phyloP scores from a whole-genome alignment of 2,113 vertebrate genomes.

The Nibea albiflora region DNA sequence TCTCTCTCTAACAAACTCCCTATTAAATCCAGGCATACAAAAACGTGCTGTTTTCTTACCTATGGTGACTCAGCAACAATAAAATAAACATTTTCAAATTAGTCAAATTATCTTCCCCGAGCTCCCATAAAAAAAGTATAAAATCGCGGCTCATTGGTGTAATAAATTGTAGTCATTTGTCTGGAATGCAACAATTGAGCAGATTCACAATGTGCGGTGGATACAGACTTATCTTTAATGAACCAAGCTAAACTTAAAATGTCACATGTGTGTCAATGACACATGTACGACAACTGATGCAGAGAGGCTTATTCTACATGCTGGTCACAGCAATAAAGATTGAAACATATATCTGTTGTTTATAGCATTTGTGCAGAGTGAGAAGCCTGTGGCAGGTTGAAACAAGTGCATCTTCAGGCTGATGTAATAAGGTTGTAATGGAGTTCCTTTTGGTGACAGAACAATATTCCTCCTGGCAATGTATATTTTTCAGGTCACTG shows the following conservation, averaged over 20 bases:
- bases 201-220: constrained; percentile 12
- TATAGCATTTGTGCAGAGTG: constrained; percentile 11
- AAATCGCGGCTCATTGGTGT: constrained; percentile 9
- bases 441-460: constrained; percentile 28
- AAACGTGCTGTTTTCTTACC: neutral
- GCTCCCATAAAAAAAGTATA: neutral
- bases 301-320: neutral
- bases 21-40: constrained; percentile 1
- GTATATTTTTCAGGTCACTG: constrained; percentile 20
- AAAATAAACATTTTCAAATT: constrained; percentile 17
- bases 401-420: constrained; percentile 37
- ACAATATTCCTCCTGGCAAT: constrained; percentile 25
- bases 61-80: constrained; percentile 9
- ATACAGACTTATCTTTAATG: constrained; percentile 11
- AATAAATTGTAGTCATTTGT: neutral
- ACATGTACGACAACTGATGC: constrained; percentile 2
- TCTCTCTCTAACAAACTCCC: neutral
- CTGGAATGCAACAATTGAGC: constrained; percentile 20
- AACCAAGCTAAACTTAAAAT: constrained; percentile 11
- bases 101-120: neutral
- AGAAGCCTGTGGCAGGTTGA: constrained; percentile 17
- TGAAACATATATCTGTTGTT: constrained; percentile 21
- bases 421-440: constrained; percentile 48
- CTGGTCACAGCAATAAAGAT: neutral
- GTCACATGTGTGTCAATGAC: neutral